Evolutionary conservation across 2,888 invertebrate species (phyloP).

Genomic region (Philonicus albiceps): DNA sequence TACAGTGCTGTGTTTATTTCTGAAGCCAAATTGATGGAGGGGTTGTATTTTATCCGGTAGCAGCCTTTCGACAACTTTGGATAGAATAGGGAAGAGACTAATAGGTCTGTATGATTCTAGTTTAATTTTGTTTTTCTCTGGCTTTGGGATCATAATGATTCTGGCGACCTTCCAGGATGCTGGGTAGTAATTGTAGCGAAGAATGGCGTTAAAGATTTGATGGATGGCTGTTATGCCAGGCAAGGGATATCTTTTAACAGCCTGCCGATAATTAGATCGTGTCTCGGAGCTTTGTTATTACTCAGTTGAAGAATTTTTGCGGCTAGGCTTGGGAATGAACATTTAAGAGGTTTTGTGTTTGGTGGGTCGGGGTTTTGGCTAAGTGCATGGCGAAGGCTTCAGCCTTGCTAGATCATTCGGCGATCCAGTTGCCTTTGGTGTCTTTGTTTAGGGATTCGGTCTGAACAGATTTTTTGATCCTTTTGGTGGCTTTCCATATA

Average conservation of each 20-base stretch:
- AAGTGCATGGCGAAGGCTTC: neutral
- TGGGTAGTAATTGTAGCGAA: neutral
- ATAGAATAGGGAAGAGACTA: conserved; percentile 50
- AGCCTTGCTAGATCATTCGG: neutral
- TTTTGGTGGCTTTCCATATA: too few relatives aligned
- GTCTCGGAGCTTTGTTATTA: neutral
- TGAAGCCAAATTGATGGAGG: conserved; percentile 39
- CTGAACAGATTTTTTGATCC: neutral
- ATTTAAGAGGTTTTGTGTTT: neutral
- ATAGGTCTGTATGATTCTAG: conserved; percentile 46
- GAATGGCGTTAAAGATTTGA: neutral
- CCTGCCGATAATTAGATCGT: neutral
- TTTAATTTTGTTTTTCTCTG: too few relatives aligned
- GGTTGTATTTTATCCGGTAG: conserved; percentile 47
- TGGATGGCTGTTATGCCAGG: neutral
- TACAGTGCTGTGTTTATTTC: too few relatives aligned
- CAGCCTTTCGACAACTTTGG: conserved; percentile 52
- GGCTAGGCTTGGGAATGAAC: too few relatives aligned
- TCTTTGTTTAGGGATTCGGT: neutral
- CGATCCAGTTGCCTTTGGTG: neutral
- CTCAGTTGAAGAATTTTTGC: neutral
- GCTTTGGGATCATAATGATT: too few relatives aligned
- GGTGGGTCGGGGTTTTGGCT: neutral
- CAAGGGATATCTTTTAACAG: neutral
- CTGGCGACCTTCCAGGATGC: neutral